Conservation (phyloP, 2,113 vertebrate species). For the Blennius ocellaris region DNA sequence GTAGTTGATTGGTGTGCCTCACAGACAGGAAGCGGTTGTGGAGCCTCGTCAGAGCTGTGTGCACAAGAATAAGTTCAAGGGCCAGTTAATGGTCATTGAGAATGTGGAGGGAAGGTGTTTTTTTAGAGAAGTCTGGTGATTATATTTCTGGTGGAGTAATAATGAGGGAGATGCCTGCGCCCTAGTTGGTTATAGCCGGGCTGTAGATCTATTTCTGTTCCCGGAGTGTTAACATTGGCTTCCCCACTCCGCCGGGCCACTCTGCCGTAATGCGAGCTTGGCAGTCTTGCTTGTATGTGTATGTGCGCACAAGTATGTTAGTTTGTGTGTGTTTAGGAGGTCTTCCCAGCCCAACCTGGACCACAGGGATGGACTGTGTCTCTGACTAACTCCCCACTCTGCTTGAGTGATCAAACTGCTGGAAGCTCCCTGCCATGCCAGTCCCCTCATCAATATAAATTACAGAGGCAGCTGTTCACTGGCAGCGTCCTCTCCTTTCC, state of each 20-base stretch:
- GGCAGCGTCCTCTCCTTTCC: conserved; percentile 63
- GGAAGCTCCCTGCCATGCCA: conserved; percentile 74
- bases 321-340: conserved; percentile 60
- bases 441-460: conserved; percentile 85
- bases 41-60: conserved; percentile 61
- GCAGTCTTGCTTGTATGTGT: conserved; percentile 33
- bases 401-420: conserved; percentile 84
- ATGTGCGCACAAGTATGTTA: conserved; percentile 10
- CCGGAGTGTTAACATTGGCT: conserved; percentile 61
- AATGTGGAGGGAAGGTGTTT: conserved; percentile 55
- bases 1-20: conserved; percentile 74
- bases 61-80: conserved; percentile 72
- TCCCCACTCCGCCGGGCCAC: conserved; percentile 26
- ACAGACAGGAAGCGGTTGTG: conserved; percentile 68
- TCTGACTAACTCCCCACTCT: conserved; percentile 76
- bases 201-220: conserved; percentile 63
- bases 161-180: conserved; percentile 69
- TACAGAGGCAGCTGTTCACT: conserved; percentile 84
- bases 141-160: conserved; percentile 71
- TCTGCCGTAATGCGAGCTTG: conserved; percentile 51
- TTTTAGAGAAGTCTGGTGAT: conserved; percentile 59
- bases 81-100: conserved; percentile 77
- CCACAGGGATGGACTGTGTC: conserved; percentile 70
- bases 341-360: conserved; percentile 64
- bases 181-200: conserved; percentile 52